Evolutionary conservation across 2,888 invertebrate genomes (phyloP), one percentile per base, ranked within the genome.

Genomic region (Plemyria rubiginata): DNA sequence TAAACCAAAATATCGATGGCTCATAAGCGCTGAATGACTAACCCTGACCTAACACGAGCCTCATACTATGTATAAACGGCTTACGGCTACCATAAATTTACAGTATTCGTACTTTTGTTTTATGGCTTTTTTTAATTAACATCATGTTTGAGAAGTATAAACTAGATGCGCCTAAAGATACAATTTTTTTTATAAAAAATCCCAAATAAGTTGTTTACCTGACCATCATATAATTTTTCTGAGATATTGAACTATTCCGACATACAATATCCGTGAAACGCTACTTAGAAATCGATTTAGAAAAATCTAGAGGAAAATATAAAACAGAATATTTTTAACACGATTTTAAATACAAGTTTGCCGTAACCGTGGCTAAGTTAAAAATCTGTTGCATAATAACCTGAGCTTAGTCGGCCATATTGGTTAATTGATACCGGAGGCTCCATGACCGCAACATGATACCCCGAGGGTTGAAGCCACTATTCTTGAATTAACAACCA

Each of bases 381-480:
- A 40, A 52, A 52, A 58, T 22, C 13, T 0, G 16, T 38, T 16
- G 46, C 29, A 54, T 28, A n/a, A 11, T 41, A 43, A 48, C 28
- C 28, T 45, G 62, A 62, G 55, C 59, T 58, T 57, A 62, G 71
- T 71, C 81, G 79, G 83, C 83, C 83, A 84, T 84, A 80, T 83
- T 84, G 74, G 80, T 78, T 82, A 78, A 84, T 71, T 79, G 82
- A 84, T 82, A 83, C 80, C 71, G 71, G 56, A 58, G 74, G 79
- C 78, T 84, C 82, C 76, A 80, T 84, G 74, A 80, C 83, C 73
- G 83, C 73, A 82, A 83, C 71, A 69, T 74, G 80, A 84, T 79
- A 81, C 78, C 69, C 70, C 70, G 76, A 75, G 82, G 83, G 83
- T 81, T 77, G 76, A 76, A 75, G 70, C 68, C 69, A 73, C 74